Conservation (phyloP, 2,888 invertebrate genomes). For the Harmothoe impar region DNA sequence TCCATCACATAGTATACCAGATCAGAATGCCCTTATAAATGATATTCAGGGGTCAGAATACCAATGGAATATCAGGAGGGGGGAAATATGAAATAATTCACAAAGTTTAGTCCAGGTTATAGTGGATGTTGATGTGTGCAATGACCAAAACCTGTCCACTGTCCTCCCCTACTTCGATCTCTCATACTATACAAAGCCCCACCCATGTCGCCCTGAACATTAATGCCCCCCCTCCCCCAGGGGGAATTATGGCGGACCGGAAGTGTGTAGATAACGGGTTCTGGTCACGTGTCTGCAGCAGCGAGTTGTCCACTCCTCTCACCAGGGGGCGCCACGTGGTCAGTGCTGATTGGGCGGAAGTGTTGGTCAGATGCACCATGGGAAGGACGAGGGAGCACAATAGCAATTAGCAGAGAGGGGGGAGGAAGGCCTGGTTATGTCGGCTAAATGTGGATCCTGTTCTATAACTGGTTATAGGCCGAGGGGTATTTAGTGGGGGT, state of each 20-base stretch:
- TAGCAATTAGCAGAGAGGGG: neutral
- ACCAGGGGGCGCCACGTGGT: conserved; percentile 32
- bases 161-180: neutral
- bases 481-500: no score
- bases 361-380: neutral
- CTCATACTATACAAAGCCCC: neutral
- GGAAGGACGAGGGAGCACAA: neutral
- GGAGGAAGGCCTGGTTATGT: neutral
- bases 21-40: no score
- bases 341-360: neutral
- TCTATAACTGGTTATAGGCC: neutral
- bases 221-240: neutral
- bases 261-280: neutral
- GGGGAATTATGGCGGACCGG: neutral
- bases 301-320: neutral
- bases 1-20: no score
- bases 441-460: neutral
- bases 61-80: no score
- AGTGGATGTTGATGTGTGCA: no score
- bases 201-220: neutral
- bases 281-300: conserved; percentile 16
- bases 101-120: no score
- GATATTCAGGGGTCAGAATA: no score
- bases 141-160: no score
- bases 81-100: no score